Evolutionary conservation across 2,113 vertebrate species (phyloP).

Genomic region (Nettapus auritus): DNA sequence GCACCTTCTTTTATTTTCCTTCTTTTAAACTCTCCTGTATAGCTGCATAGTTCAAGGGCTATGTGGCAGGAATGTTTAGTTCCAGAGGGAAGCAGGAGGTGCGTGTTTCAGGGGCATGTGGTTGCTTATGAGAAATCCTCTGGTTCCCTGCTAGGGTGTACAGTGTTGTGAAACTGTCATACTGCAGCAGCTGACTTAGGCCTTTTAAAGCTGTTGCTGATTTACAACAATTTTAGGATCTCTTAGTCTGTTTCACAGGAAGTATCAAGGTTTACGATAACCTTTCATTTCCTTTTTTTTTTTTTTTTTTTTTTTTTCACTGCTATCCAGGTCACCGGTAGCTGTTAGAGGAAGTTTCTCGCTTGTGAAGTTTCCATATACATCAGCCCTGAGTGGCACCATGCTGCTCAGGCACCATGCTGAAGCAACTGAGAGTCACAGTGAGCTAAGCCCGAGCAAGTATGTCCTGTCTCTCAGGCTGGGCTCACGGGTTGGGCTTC

Average conservation of each 20-base stretch:
- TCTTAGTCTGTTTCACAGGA: background rate
- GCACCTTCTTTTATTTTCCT: too few species aligned
- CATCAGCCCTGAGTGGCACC: background rate
- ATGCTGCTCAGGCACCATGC: background rate
- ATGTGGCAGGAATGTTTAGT: background rate
- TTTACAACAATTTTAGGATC: background rate
- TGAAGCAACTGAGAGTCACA: background rate
- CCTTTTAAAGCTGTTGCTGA: too few species aligned
- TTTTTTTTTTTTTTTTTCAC: background rate
- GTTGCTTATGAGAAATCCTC: background rate
- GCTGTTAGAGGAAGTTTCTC: background rate
- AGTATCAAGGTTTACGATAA: background rate
- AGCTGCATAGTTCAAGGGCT: background rate
- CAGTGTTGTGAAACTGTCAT: background rate
- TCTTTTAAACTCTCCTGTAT: background rate
- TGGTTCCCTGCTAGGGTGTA: background rate
- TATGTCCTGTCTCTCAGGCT: background rate
- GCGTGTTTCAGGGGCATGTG: background rate
- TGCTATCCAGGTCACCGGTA: background rate
- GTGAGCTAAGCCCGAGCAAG: background rate
- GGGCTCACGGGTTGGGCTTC: fast-evolving
- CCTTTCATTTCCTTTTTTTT: background rate
- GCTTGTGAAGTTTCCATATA: background rate
- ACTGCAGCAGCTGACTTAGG: background rate
- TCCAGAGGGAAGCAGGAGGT: background rate